A percentile compares a stretch with the other conserved stretches of the same genome.
phyloP scores from a whole-genome alignment of 64 coral and sea anemone species.

The Hydrozoanthus tunicans region DNA sequence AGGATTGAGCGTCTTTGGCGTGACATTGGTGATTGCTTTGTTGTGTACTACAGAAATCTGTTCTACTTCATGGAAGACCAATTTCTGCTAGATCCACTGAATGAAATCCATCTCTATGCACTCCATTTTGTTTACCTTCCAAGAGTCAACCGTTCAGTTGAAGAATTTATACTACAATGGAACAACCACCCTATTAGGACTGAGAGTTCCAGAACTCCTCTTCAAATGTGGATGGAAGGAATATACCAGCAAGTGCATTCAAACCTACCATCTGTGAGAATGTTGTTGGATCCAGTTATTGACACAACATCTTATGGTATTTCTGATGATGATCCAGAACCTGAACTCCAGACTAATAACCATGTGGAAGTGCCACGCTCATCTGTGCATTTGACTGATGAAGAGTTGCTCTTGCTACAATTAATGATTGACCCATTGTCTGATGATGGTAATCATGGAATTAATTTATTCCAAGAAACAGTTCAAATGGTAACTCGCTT shows the following conservation, averaged over 20 bases:
- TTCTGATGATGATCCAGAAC: slow-evolving; percentile 46
- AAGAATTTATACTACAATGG: slow-evolving; percentile 52
- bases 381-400: slow-evolving; percentile 27
- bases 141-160: slow-evolving; percentile 49
- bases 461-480: slow-evolving; percentile 43
- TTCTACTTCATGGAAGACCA: slow-evolving; percentile 55
- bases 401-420: slow-evolving; percentile 9
- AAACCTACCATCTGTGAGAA: slow-evolving; percentile 38
- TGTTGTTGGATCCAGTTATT: slow-evolving; percentile 29
- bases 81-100: slow-evolving; percentile 45
- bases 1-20: slow-evolving; percentile 54
- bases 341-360: slow-evolving; percentile 41
- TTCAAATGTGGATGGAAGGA: slow-evolving; percentile 49
- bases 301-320: slow-evolving; percentile 39
- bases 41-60: slow-evolving; percentile 21
- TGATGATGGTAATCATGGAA: slow-evolving; percentile 66
- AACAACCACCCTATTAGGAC: slow-evolving; percentile 60
- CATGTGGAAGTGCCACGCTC: slow-evolving; percentile 45
- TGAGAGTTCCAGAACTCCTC: slow-evolving; percentile 29
- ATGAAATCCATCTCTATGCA: slow-evolving; percentile 64
- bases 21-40: slow-evolving; percentile 14
- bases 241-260: slow-evolving; percentile 17
- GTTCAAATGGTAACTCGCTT: neutral
- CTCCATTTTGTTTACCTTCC: slow-evolving; percentile 69
- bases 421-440: slow-evolving; percentile 46